A percentile compares a stretch with the other conserved stretches of the same genome.
phyloP scores from a whole-genome alignment of 2,113 vertebrate genomes.

The Zeus faber region DNA sequence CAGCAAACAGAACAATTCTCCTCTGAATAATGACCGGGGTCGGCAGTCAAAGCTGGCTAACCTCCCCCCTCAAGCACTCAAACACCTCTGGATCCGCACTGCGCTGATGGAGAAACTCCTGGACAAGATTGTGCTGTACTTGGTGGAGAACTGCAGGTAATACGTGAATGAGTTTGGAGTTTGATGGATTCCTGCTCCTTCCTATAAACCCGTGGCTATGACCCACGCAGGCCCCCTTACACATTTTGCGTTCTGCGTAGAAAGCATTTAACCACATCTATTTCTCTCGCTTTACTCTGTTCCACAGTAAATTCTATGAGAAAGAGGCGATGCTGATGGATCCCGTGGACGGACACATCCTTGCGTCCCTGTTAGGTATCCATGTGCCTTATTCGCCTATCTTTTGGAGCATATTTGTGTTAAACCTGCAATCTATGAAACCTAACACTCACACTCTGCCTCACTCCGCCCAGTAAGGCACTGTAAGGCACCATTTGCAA shows the following conservation, averaged over 20 bases:
- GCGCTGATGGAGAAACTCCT: conserved; percentile 95
- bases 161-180: no score
- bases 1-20: conserved; percentile 87
- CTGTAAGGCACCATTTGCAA: no score
- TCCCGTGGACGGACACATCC: conserved; percentile 92
- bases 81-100: conserved; percentile 94
- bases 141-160: conserved; percentile 96
- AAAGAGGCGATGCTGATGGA: conserved; percentile 95
- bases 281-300: no score
- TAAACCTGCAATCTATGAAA: neutral
- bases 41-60: conserved; percentile 79
- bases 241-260: no score
- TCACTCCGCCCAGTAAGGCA: no score
- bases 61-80: conserved; percentile 89
- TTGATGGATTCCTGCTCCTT: no score
- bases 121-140: conserved; percentile 91
- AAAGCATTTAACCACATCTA: no score
- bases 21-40: conserved; percentile 77
- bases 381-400: neutral
- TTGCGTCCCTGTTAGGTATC: conserved; percentile 92
- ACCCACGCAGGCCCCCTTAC: neutral
- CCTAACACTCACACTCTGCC: no score
- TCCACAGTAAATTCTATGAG: conserved; percentile 89
- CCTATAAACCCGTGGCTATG: neutral
- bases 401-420: neutral